Percentiles rank a stretch among this genome's conserved stretches.
Evolutionary conservation across 2,888 invertebrate species (phyloP).

Genomic region (Serripes groenlandicus): DNA sequence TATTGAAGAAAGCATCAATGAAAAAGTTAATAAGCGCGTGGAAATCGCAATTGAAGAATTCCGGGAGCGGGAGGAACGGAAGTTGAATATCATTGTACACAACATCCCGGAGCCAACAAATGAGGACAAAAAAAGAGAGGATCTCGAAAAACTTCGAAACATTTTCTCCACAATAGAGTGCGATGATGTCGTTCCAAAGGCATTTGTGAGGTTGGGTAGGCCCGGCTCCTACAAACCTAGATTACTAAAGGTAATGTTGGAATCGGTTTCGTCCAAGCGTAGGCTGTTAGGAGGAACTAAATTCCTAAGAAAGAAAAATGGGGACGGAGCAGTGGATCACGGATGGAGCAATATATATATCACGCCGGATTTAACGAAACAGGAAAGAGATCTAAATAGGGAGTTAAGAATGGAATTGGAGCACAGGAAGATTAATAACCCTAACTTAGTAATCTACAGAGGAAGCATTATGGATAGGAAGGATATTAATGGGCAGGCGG

Average conservation of each 20-base stretch:
- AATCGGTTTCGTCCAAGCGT: conserved; percentile 3
- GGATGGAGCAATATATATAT: conserved; percentile 14
- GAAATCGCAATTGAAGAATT: conserved; percentile 26
- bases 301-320: not conserved
- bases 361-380: conserved; percentile 16
- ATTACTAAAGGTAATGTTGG: conserved; percentile 1
- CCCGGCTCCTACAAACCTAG: not conserved
- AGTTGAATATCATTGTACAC: conserved; percentile 28
- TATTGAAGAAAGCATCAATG: not conserved
- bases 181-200: not conserved
- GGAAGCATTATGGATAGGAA: too few relatives aligned
- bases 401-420: not conserved
- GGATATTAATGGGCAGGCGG: too few relatives aligned
- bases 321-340: not conserved
- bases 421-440: too few relatives aligned
- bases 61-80: conserved; percentile 25
- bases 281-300: conserved; percentile 4
- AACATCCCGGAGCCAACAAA: conserved; percentile 14
- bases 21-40: not conserved
- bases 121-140: not conserved
- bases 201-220: conserved; percentile 4
- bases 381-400: conserved; percentile 14
- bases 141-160: not conserved
- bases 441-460: too few relatives aligned
- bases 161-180: not conserved